phyloP scores from a whole-genome alignment of 2,888 invertebrate species.

The Aromia moschata region DNA sequence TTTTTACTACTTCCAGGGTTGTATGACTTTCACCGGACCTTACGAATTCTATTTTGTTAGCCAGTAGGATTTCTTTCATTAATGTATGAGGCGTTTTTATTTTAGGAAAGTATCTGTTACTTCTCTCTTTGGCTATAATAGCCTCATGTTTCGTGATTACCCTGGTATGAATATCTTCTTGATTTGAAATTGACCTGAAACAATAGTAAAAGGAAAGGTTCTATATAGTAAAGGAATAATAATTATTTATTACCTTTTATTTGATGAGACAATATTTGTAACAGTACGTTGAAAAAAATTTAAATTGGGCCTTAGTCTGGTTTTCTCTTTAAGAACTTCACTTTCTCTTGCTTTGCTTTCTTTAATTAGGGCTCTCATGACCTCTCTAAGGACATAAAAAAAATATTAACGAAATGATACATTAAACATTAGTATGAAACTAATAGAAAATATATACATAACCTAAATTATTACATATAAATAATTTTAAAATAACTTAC shows the following conservation, averaged over 20 bases:
- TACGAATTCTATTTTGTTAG: constrained; percentile 33
- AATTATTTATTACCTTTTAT: constrained; percentile 45
- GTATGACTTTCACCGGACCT: constrained; percentile 9
- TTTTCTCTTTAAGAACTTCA: constrained; percentile 30
- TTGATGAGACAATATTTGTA: constrained; percentile 42
- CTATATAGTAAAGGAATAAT: too few relatives aligned
- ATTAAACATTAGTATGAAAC: background rate
- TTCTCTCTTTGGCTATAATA: constrained; percentile 17
- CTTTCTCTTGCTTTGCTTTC: constrained; percentile 46
- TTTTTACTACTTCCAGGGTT: background rate
- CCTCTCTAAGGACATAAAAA: constrained; percentile 40
- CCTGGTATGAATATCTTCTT: constrained; percentile 16
- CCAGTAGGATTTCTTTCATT: constrained; percentile 30
- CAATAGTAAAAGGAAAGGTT: too few relatives aligned
- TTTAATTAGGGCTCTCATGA: constrained; percentile 42
- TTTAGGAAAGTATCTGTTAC: constrained; percentile 13
- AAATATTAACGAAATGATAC: background rate
- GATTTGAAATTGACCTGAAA: too few relatives aligned
- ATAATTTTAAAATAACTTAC: constrained; percentile 30
- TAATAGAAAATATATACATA: background rate
- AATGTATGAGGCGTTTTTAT: constrained; percentile 10
- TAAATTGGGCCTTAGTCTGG: constrained; percentile 44
- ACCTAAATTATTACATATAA: constrained; percentile 1
- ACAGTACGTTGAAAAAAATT: constrained; percentile 48
- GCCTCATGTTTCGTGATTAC: constrained; percentile 24